These are phyloP conservation scores for Carassius auratus DNA, from an alignment of 2,113 vertebrate species.

Conservation along the genomic window DNA sequence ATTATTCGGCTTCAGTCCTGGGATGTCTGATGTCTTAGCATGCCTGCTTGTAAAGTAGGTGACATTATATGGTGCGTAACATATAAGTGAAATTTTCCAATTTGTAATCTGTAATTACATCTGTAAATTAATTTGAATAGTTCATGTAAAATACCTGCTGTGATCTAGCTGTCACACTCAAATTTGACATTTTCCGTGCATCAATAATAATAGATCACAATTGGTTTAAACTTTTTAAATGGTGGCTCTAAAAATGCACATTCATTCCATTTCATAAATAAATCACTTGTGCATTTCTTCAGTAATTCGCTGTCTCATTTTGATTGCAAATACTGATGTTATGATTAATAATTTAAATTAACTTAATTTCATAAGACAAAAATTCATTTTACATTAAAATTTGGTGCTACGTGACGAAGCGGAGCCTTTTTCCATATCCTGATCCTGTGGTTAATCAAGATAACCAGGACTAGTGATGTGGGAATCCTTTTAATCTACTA, in stretches of 20 bases:
- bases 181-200: background rate
- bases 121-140: no score
- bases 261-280: background rate
- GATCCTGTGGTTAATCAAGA: conserved; percentile 33
- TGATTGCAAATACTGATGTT: background rate
- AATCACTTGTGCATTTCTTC: background rate
- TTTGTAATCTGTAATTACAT: background rate
- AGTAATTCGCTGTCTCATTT: background rate
- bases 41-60: background rate
- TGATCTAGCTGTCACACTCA: background rate
- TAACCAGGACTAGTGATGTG: conserved; percentile 35
- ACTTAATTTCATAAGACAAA: no score
- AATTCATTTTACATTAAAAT: background rate
- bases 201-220: background rate
- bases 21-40: background rate
- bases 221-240: background rate
- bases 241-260: background rate
- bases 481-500: conserved; percentile 46
- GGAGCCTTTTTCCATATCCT: background rate
- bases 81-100: background rate
- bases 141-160: background rate
- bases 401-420: conserved; percentile 15
- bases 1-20: conserved; percentile 42
- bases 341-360: no score
- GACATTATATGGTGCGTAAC: background rate